Evolutionary conservation across 2,888 invertebrate species (phyloP), one percentile per base, ranked within the genome.

Genomic region (Ommatoiulus sabulosus): DNA sequence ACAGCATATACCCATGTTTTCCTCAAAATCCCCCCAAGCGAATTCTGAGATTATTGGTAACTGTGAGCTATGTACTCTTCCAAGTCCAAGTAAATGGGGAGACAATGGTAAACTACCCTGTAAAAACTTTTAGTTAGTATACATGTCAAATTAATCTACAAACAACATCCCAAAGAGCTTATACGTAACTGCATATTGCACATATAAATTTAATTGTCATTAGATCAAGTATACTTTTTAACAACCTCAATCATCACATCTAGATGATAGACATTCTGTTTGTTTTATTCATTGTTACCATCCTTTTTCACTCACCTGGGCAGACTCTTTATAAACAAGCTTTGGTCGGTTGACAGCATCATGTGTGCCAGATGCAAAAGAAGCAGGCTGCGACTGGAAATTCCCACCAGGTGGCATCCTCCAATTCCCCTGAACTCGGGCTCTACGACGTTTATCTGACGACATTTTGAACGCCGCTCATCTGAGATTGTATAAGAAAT

Each of bases 361-460:
- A 72, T 4, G 63, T 63, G n/a, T 7, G 7, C n/a, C 20, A 20
- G n/a, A 12, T 52, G 12, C 24, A 24, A 10, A 72, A 72, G 10
- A 3, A 1, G 20, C 24, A 72, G 20, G 72, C 8, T 72, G 72
- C 3, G 72, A 7, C 0, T 20, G 24, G 8, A 6, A 10, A 72
- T 72, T 72, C 72, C 72, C 20, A 72, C 72, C 72, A 24, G 72
- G 72, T 72, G 72, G 72, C 20, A 8, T 6, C 6, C 72, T 20
- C 72, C 72, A 72, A 72, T 20, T 72, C 24, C 72, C 72, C 72
- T 72, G 72, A 72, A 72, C 20, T 20, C 72, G 72, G 24, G 72
- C 72, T 72, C 20, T 7, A 24, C 72, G 6, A 20, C 72, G 72
- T 72, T 72, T 72, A 72, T 72, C 72, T 72, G 72, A 1, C 35